Conservation (phyloP, 2,888 invertebrate genomes). For the Meiosimyza platycephala region DNA sequence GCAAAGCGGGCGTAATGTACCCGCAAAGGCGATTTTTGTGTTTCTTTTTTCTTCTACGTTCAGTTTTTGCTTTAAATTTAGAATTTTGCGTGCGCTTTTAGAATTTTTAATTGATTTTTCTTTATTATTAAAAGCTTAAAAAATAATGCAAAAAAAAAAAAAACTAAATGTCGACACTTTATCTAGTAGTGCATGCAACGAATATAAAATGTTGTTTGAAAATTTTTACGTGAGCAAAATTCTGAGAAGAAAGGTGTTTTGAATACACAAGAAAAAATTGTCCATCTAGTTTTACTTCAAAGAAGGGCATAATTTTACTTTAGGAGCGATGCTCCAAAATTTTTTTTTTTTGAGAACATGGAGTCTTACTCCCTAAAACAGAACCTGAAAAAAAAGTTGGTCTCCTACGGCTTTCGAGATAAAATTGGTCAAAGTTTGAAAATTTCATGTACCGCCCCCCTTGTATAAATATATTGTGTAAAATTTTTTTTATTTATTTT, state of each 20-base stretch:
- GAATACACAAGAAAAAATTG: too few species aligned
- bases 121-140: constrained; percentile 6
- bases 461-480: too few species aligned
- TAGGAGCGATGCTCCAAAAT: too few species aligned
- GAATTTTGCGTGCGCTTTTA: constrained; percentile 14
- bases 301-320: too few species aligned
- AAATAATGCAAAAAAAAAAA: background rate
- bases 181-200: constrained; percentile 14
- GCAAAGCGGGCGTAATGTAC: constrained; percentile 18
- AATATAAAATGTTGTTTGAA: constrained; percentile 9
- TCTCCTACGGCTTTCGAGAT: too few species aligned
- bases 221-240: constrained; percentile 20
- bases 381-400: too few species aligned
- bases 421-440: too few species aligned
- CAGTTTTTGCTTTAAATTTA: background rate
- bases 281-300: too few species aligned
- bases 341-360: too few species aligned
- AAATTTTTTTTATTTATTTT: too few species aligned
- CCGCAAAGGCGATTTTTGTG: constrained; percentile 3
- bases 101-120: constrained; percentile 28
- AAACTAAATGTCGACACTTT: constrained; percentile 1
- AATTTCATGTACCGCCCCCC: too few species aligned
- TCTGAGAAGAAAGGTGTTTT: background rate
- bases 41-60: background rate
- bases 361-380: too few species aligned